phyloP scores from a whole-genome alignment of 2,113 vertebrate species.

The Mustelus asterias region DNA sequence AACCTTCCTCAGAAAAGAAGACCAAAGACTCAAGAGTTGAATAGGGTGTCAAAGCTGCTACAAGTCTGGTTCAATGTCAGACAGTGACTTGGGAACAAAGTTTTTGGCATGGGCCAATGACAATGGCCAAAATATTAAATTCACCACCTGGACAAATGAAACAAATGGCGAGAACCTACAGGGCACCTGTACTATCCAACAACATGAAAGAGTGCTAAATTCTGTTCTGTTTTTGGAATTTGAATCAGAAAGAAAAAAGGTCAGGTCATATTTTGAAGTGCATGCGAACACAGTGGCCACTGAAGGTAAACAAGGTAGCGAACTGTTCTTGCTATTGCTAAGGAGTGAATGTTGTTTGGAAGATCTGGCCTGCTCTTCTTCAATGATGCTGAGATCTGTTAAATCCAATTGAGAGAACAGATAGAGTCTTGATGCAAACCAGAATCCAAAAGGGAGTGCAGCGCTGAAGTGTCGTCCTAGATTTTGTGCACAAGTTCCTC shows the following conservation, averaged over 20 bases:
- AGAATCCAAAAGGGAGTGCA: not conserved
- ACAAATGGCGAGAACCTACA: not conserved
- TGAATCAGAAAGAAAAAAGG: not conserved
- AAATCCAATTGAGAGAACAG: not conserved
- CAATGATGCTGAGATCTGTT: not conserved
- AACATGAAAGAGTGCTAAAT: not conserved
- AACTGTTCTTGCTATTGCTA: not conserved
- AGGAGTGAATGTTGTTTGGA: not conserved
- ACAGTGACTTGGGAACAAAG: not conserved
- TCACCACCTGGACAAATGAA: not conserved
- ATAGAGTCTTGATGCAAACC: not conserved
- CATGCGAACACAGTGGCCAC: not conserved
- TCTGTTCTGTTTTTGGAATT: not conserved
- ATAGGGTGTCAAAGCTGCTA: not conserved
- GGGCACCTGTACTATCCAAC: not conserved
- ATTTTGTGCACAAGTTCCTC: not conserved
- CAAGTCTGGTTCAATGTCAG: not conserved
- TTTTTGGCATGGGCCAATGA: not conserved
- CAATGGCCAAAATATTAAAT: not conserved
- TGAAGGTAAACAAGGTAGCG: not conserved
- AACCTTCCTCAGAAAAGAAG: too few relatives aligned
- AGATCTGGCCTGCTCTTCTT: not conserved
- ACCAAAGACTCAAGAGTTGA: too few relatives aligned
- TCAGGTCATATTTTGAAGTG: not conserved
- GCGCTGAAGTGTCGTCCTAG: not conserved